A percentile compares a stretch with the other conserved stretches of the same genome.
Conservation (phyloP, 2,797 vertebrate species). For the Cetoscarus ocellatus region DNA sequence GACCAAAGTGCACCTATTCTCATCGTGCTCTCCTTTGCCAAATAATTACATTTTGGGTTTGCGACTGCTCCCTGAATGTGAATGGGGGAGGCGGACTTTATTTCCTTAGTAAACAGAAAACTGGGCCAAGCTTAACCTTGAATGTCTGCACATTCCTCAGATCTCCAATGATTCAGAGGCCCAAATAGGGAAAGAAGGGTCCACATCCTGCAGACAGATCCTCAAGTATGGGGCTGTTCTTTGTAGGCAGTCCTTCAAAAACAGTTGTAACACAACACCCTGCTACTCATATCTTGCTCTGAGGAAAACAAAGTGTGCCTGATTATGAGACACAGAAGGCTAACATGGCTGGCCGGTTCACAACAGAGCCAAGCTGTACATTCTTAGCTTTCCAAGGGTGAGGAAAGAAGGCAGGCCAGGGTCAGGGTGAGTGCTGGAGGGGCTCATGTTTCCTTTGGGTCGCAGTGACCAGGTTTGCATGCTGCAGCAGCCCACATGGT, state of each 20-base stretch:
- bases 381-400: constrained; percentile 47
- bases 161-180: constrained; percentile 69
- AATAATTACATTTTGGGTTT: constrained; percentile 21
- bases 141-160: constrained; percentile 71
- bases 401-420: constrained; percentile 38
- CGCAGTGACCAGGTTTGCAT: constrained; percentile 67
- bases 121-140: constrained; percentile 58
- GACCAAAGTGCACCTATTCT: not conserved
- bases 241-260: constrained; percentile 14
- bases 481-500: constrained; percentile 57
- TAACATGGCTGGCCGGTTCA: constrained; percentile 15
- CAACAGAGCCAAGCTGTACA: constrained; percentile 19
- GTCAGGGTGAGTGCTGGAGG: constrained; percentile 56
- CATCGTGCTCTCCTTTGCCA: constrained; percentile 21
- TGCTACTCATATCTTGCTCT: constrained; percentile 7
- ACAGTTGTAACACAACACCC: constrained; percentile 29
- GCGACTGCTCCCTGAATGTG: constrained; percentile 9
- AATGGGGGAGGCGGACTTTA: constrained; percentile 17
- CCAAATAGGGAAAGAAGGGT: constrained; percentile 57
- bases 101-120: constrained; percentile 59
- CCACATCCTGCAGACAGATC: constrained; percentile 46
- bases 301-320: constrained; percentile 22
- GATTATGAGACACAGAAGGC: not conserved
- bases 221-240: constrained; percentile 19
- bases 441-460: constrained; percentile 74